These are phyloP conservation scores for Hydrozoanthus tunicans DNA, from an alignment of 64 coral and sea anemone species.

Conservation along the genomic window DNA sequence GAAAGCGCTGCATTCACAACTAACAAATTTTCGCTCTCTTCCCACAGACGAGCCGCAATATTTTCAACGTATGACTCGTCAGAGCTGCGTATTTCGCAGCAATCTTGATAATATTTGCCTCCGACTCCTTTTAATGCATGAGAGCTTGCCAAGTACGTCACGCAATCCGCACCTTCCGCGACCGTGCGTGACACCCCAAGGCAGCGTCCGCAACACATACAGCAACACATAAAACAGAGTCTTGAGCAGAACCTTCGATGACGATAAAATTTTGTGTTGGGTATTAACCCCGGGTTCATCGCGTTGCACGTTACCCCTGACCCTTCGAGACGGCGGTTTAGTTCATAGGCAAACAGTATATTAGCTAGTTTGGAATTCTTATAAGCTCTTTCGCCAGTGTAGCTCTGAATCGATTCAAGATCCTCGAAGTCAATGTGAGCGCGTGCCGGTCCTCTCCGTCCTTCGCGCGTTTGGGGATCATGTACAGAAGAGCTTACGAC, in stretches of 20 bases:
- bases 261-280: slow-evolving; percentile 23
- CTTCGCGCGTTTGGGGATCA: slow-evolving; percentile 17
- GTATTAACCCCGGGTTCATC: slow-evolving; percentile 51
- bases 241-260: slow-evolving; percentile 2
- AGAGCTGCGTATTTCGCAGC: slow-evolving; percentile 39
- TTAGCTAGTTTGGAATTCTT: slow-evolving; percentile 70
- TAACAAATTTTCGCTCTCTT: slow-evolving; percentile 43
- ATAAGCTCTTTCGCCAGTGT: slow-evolving; percentile 45
- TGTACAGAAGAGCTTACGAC: slow-evolving; percentile 42
- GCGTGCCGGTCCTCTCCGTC: neutral
- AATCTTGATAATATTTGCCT: slow-evolving; percentile 43
- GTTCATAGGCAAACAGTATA: slow-evolving; percentile 54
- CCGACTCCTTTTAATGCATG: slow-evolving; percentile 31
- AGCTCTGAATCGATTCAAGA: slow-evolving; percentile 46
- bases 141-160: slow-evolving; percentile 29
- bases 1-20: slow-evolving; percentile 2
- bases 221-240: slow-evolving; percentile 39
- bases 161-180: slow-evolving; percentile 18
- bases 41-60: slow-evolving; percentile 50
- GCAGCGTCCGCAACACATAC: slow-evolving; percentile 29
- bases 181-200: slow-evolving; percentile 34
- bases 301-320: slow-evolving; percentile 59
- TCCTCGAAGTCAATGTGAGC: slow-evolving; percentile 55
- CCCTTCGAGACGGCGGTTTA: slow-evolving; percentile 54
- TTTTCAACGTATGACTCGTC: slow-evolving; percentile 48